Conservation (phyloP, 1,140 invertebrate genomes). For the Nasonia giraulti region DNA sequence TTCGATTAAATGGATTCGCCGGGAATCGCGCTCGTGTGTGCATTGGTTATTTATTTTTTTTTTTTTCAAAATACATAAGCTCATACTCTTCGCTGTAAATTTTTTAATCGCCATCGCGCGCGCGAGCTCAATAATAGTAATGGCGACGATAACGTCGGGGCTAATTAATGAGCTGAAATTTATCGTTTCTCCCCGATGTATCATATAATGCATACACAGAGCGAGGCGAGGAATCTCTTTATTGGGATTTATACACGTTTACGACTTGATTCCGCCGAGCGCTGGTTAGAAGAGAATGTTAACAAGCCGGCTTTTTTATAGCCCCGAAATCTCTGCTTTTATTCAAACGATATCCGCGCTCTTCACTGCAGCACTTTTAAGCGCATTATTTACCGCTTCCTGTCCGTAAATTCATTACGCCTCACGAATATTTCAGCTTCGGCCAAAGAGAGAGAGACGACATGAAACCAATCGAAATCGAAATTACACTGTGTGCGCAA, state of each 20-base stretch:
- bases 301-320: slow-evolving; percentile 9
- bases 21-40: background rate
- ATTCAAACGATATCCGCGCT: background rate
- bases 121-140: background rate
- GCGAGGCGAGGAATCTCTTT: background rate
- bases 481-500: background rate
- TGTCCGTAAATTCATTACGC: background rate
- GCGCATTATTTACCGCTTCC: background rate
- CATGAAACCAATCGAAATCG: background rate
- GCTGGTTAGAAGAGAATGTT: slow-evolving; percentile 24
- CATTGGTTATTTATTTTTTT: background rate
- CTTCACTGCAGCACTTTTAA: background rate
- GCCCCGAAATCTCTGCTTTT: background rate
- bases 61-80: background rate
- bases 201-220: too few species aligned
- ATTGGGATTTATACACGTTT: slow-evolving; percentile 4
- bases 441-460: background rate
- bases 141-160: background rate
- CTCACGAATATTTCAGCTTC: background rate
- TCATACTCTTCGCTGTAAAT: background rate
- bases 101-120: background rate
- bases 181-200: background rate
- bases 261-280: background rate
- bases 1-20: background rate
- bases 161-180: slow-evolving; percentile 5